Evolutionary conservation across 2,797 vertebrate genomes (phyloP).

Genomic region (Pseudochirops corinnae): DNA sequence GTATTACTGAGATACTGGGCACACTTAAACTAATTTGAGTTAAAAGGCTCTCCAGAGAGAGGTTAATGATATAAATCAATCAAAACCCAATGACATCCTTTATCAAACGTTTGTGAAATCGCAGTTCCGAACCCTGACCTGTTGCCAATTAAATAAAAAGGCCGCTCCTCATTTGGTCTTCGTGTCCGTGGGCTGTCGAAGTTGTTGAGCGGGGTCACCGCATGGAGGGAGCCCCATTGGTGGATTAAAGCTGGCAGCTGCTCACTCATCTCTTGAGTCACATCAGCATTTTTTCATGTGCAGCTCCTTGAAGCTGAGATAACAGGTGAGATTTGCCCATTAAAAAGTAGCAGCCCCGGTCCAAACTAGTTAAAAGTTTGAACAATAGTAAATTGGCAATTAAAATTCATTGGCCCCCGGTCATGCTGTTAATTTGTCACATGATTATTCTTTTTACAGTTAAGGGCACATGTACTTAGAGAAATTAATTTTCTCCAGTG

Average conservation of each 20-base stretch:
- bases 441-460: slow-evolving; percentile 55
- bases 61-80: slow-evolving; percentile 75
- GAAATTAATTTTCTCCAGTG: slow-evolving; percentile 54
- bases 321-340: slow-evolving; percentile 23
- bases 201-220: slow-evolving; percentile 43
- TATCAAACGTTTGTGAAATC: slow-evolving; percentile 74
- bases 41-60: slow-evolving; percentile 54
- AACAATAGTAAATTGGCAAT: slow-evolving; percentile 60
- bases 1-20: slow-evolving; percentile 44
- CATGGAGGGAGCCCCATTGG: slow-evolving; percentile 43
- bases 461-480: slow-evolving; percentile 48
- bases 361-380: slow-evolving; percentile 49
- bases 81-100: slow-evolving; percentile 66
- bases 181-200: slow-evolving; percentile 45
- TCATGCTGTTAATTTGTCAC: slow-evolving; percentile 61
- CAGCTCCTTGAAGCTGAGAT: slow-evolving; percentile 7
- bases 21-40: slow-evolving; percentile 58
- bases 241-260: slow-evolving; percentile 5
- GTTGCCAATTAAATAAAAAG: slow-evolving; percentile 73
- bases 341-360: slow-evolving; percentile 54
- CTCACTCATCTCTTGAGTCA: slow-evolving; percentile 6
- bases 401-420: slow-evolving; percentile 41
- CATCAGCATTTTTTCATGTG: slow-evolving; percentile 27
- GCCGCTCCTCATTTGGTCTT: slow-evolving; percentile 69
- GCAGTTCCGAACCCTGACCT: slow-evolving; percentile 72